Evolutionary conservation across 2,113 vertebrate genomes (phyloP).

Genomic region (Pseudolaguvia tuberculata): DNA sequence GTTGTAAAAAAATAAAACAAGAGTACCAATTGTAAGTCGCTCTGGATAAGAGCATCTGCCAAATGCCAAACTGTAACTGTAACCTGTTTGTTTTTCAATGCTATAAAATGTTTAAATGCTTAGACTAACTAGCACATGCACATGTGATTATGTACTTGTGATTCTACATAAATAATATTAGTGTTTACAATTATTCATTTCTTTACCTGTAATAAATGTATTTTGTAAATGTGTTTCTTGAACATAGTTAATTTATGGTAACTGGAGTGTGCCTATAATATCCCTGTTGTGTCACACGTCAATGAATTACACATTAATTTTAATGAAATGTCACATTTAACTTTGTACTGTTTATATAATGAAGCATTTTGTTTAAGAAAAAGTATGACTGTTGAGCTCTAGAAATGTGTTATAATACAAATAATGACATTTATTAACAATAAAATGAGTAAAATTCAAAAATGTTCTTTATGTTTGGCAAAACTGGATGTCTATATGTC

Average conservation of each 20-base stretch:
- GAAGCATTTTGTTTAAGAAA: background rate
- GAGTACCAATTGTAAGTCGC: too few species aligned
- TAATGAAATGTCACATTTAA: background rate
- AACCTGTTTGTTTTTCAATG: background rate
- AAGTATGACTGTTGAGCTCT: constrained; percentile 3
- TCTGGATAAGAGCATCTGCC: too few species aligned
- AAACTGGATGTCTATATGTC: constrained; percentile 27
- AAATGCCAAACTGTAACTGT: too few species aligned
- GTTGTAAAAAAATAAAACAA: too few species aligned
- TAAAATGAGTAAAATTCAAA: background rate
- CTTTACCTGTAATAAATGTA: background rate
- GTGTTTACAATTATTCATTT: too few species aligned
- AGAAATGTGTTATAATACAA: constrained; percentile 7
- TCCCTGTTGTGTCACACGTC: constrained; percentile 36
- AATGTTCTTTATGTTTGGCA: constrained; percentile 20
- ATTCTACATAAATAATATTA: background rate
- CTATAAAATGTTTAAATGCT: background rate
- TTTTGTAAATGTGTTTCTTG: background rate
- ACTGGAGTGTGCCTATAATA: constrained; percentile 27
- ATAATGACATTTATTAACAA: background rate
- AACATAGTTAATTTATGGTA: background rate
- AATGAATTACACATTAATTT: constrained; percentile 33
- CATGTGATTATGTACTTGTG: background rate
- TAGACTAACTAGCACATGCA: background rate
- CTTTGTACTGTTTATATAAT: too few species aligned